Conservation (phyloP, 2,113 vertebrate genomes). For the Balaenoptera acutorostrata region DNA sequence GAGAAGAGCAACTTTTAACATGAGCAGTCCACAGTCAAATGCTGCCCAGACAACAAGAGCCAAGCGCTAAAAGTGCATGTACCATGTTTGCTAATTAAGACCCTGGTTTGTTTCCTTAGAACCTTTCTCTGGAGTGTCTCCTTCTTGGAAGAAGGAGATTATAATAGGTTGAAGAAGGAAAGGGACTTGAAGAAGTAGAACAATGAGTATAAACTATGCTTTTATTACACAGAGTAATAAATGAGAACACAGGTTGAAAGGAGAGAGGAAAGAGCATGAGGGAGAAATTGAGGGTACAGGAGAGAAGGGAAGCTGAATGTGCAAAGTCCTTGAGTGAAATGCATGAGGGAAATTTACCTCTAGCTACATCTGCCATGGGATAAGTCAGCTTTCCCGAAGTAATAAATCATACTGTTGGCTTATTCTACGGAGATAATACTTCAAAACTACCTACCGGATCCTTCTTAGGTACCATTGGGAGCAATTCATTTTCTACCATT, state of each 20-base stretch:
- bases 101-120: not conserved
- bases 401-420: not conserved
- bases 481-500: not conserved
- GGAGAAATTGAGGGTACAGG: not conserved
- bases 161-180: not conserved
- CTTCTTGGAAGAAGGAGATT: not conserved
- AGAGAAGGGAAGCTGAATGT: not conserved
- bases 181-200: not conserved
- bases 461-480: not conserved
- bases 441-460: not conserved
- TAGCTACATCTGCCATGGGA: not conserved
- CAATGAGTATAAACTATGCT: not conserved
- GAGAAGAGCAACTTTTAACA: not conserved
- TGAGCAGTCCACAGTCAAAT: not conserved
- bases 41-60: not conserved
- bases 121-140: not conserved
- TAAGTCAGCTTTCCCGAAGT: not conserved
- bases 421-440: not conserved
- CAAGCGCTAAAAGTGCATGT: not conserved
- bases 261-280: not conserved
- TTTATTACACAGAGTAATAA: not conserved
- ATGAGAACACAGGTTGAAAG: not conserved
- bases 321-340: not conserved
- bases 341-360: not conserved
- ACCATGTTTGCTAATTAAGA: not conserved